A percentile compares a stretch with the other conserved stretches of the same genome.
phyloP scores from a whole-genome alignment of 2,113 vertebrate genomes.

The Paramisgurnus dabryanus region DNA sequence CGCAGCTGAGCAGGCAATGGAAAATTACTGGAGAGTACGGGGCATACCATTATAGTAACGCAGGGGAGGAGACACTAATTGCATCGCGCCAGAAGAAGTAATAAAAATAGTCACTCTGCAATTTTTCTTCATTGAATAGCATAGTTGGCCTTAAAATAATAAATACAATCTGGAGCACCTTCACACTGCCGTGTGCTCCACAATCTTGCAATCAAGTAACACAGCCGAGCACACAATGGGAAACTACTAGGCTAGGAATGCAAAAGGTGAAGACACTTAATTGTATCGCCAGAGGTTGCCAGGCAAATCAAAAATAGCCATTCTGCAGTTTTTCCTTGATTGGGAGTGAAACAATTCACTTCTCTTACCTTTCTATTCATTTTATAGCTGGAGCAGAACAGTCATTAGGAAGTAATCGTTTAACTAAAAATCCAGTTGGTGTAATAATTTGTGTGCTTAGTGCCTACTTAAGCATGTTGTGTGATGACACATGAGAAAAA shows the following conservation, averaged over 20 bases:
- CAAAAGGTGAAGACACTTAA: neutral
- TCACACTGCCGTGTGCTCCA: too few species aligned
- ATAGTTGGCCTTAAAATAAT: too few species aligned
- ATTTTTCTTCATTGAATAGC: too few species aligned
- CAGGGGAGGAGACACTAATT: neutral
- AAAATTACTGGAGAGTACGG: conserved; percentile 62
- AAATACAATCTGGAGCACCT: too few species aligned
- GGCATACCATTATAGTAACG: conserved; percentile 65
- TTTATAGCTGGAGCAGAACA: neutral
- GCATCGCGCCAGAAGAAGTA: too few species aligned
- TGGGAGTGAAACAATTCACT: neutral
- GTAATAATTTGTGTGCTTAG: neutral
- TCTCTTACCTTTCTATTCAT: neutral
- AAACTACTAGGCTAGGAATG: too few species aligned
- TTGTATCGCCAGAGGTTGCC: conserved; percentile 6
- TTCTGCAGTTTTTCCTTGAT: neutral
- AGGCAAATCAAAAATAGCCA: neutral
- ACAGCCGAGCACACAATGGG: too few species aligned
- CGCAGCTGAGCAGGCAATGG: conserved; percentile 55
- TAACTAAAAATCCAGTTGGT: neutral
- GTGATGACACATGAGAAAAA: neutral
- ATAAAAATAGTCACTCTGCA: too few species aligned
- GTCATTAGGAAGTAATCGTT: neutral
- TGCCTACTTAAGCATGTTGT: neutral
- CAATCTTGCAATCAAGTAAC: too few species aligned